A percentile compares a stretch with the other conserved stretches of the same genome.
Conservation (phyloP, 1,140 invertebrate species). For the Saccostrea glomerata region DNA sequence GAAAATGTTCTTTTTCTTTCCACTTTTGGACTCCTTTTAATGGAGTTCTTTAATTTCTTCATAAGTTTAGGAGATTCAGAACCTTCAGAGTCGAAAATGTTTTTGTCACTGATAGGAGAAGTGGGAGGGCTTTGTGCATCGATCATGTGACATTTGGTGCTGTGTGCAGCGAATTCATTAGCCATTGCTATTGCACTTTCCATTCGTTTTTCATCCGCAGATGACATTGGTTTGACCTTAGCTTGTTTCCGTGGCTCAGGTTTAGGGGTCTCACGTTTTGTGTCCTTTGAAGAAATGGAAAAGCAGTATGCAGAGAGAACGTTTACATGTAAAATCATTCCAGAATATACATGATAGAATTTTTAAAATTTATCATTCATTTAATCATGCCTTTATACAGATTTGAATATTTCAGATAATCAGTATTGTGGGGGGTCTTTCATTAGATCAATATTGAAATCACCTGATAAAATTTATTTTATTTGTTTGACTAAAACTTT, state of each 20-base stretch:
- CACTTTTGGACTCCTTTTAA: conserved; percentile 71
- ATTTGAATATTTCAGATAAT: not conserved
- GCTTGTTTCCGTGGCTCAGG: conserved; percentile 71
- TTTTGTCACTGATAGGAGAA: conserved; percentile 61
- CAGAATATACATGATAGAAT: not conserved
- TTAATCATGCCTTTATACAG: not conserved
- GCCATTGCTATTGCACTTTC: conserved; percentile 96
- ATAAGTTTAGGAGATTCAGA: conserved; percentile 85
- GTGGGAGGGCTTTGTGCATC: conserved; percentile 53
- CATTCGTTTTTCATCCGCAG: conserved; percentile 94
- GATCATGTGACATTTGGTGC: conserved; percentile 55
- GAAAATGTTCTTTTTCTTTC: conserved; percentile 79
- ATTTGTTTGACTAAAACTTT: too few relatives aligned
- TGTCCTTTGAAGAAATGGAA: conserved; percentile 55
- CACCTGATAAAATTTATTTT: too few relatives aligned
- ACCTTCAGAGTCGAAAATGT: conserved; percentile 68
- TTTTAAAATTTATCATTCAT: not conserved
- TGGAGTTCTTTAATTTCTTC: conserved; percentile 89
- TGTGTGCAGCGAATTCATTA: conserved; percentile 89
- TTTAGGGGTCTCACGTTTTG: conserved; percentile 50
- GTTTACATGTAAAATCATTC: not conserved
- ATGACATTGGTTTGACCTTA: conserved; percentile 93
- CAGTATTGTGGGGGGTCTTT: too few relatives aligned
- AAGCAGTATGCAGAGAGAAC: conserved; percentile 29
- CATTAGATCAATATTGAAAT: too few relatives aligned